Percentiles rank a stretch among this genome's conserved stretches.
phyloP scores from a whole-genome alignment of 2,888 invertebrate species.

The Netelia virgata region DNA sequence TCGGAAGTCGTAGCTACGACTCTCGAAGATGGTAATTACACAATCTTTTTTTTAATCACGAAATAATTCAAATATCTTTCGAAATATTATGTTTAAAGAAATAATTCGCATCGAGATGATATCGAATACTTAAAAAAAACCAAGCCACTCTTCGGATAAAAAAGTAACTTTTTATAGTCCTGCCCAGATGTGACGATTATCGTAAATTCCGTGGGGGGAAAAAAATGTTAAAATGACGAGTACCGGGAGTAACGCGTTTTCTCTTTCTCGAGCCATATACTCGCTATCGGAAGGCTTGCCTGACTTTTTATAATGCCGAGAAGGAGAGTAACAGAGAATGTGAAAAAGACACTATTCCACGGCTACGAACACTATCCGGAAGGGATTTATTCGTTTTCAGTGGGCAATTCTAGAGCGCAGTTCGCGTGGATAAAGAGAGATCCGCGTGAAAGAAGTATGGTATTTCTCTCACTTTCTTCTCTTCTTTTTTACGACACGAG shows the following conservation, averaged over 20 bases:
- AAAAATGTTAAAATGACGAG: conserved; percentile 45
- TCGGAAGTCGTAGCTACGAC: conserved; percentile 86
- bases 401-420: conserved; percentile 38
- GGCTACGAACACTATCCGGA: conserved; percentile 48
- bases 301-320: conserved; percentile 52
- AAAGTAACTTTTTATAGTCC: conserved; percentile 51
- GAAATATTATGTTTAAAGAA: conserved; percentile 8
- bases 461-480: not conserved
- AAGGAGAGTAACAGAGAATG: conserved; percentile 20
- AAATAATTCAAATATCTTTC: no score
- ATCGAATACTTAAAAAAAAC: not conserved
- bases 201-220: conserved; percentile 54
- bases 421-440: conserved; percentile 45
- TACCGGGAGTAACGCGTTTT: conserved; percentile 17
- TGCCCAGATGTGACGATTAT: conserved; percentile 44
- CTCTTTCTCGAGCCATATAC: conserved; percentile 23
- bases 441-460: conserved; percentile 18
- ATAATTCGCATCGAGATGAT: not conserved
- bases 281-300: conserved; percentile 8
- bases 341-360: conserved; percentile 20
- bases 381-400: conserved; percentile 59
- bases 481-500: conserved; percentile 23
- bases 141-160: not conserved
- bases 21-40: conserved; percentile 85
- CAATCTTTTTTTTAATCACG: no score